phyloP scores from a whole-genome alignment of 2,797 vertebrate genomes.

The Xenentodon cancila region DNA sequence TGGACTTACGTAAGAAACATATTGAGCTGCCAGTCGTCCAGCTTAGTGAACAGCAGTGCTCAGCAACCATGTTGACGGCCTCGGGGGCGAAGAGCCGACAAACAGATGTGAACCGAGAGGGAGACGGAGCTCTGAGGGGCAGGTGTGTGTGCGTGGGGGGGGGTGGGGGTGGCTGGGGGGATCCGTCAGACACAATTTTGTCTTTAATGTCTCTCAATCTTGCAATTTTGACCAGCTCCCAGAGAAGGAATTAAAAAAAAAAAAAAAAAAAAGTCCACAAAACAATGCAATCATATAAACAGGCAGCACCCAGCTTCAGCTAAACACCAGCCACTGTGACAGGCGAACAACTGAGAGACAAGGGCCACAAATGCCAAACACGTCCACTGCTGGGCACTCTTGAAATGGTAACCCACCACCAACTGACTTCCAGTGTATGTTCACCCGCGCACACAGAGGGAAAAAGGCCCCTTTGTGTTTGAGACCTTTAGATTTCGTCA shows the following conservation, averaged over 20 bases:
- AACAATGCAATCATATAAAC: conserved; percentile 35
- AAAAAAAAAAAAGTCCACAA: conserved; percentile 4
- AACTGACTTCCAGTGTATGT: conserved; percentile 47
- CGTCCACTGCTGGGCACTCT: conserved; percentile 82
- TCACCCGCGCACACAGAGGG: conserved; percentile 22
- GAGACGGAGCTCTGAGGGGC: conserved; percentile 35
- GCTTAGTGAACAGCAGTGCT: conserved; percentile 71
- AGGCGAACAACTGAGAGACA: conserved; percentile 76
- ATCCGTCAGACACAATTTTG: conserved; percentile 72
- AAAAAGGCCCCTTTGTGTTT: conserved; percentile 68
- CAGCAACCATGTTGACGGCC: conserved; percentile 70
- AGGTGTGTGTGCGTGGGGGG: conserved; percentile 25
- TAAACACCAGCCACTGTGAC: conserved; percentile 70
- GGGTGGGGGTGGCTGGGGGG: conserved; percentile 11
- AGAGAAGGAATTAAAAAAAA: conserved; percentile 13
- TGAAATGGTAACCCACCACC: conserved; percentile 72
- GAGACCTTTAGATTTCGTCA: conserved; percentile 77
- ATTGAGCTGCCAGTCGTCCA: conserved; percentile 73
- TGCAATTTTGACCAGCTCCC: conserved; percentile 33
- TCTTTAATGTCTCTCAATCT: conserved; percentile 52
- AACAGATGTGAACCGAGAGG: conserved; percentile 77
- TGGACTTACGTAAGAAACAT: conserved; percentile 73
- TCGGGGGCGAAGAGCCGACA: conserved; percentile 58
- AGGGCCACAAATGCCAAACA: conserved; percentile 82
- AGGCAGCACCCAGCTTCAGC: conserved; percentile 42